Conservation (phyloP, 2,888 invertebrate genomes). For the Perdita meconis region DNA sequence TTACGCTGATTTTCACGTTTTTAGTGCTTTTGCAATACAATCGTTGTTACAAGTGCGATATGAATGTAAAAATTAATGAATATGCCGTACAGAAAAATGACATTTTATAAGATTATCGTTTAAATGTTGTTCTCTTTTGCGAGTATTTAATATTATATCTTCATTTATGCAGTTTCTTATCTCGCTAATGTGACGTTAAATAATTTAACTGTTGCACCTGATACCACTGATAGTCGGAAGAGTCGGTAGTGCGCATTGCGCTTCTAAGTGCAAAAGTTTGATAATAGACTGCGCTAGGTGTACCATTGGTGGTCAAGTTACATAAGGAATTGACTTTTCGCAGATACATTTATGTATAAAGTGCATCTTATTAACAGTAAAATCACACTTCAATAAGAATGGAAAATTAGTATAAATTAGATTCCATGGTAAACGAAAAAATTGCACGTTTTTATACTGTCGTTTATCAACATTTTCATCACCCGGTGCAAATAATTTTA, state of each 20-base stretch:
- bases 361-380: too few relatives aligned
- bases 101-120: too few relatives aligned
- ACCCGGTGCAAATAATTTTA: not conserved
- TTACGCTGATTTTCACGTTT: too few relatives aligned
- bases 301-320: not conserved
- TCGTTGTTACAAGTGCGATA: too few relatives aligned
- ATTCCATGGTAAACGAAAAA: too few relatives aligned
- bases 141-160: not conserved
- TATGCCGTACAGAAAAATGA: too few relatives aligned
- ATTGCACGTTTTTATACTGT: too few relatives aligned
- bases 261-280: conserved; percentile 19
- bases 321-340: not conserved
- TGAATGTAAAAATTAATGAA: too few relatives aligned
- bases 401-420: too few relatives aligned
- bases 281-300: conserved; percentile 51
- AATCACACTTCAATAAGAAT: too few relatives aligned
- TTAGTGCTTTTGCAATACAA: not conserved
- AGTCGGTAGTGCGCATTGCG: conserved; percentile 34
- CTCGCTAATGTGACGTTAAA: not conserved
- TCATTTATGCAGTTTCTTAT: not conserved
- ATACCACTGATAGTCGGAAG: not conserved
- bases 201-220: conserved; percentile 26
- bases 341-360: too few relatives aligned
- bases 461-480: too few relatives aligned
- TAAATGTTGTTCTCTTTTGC: not conserved